A percentile compares a stretch with the other conserved stretches of the same genome.
phyloP scores from a whole-genome alignment of 2,888 invertebrate genomes.

The Nomada ferruginata region DNA sequence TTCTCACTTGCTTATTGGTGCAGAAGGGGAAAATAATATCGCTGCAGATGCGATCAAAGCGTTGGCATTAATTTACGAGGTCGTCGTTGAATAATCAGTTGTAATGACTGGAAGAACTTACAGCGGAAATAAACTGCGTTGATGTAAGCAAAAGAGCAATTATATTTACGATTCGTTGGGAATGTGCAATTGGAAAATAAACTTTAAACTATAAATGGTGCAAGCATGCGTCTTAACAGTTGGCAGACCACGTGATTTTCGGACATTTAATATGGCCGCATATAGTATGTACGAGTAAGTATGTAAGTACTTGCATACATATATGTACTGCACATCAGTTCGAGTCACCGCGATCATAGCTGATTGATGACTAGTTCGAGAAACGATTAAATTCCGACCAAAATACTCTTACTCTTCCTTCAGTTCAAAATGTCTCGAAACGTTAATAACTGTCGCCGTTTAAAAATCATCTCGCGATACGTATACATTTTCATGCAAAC shows the following conservation, averaged over 20 bases:
- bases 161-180: background rate
- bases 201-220: conserved; percentile 24
- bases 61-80: conserved; percentile 35
- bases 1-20: conserved; percentile 19
- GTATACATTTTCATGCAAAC: conserved; percentile 18
- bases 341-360: conserved; percentile 48
- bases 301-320: too few relatives aligned
- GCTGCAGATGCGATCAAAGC: conserved; percentile 22
- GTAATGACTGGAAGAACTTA: background rate
- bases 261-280: conserved; percentile 68
- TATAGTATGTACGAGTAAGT: background rate
- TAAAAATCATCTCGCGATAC: conserved; percentile 32
- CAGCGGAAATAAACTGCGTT: background rate
- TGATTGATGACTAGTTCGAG: conserved; percentile 28
- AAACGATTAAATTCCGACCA: conserved; percentile 19
- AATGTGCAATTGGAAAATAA: background rate
- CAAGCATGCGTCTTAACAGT: conserved; percentile 52
- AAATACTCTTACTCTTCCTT: conserved; percentile 1
- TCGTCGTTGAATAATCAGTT: conserved; percentile 10
- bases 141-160: background rate
- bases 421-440: conserved; percentile 22
- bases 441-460: conserved; percentile 2
- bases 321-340: conserved; percentile 52
- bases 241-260: conserved; percentile 61
- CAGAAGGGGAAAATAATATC: background rate